Percentiles rank a stretch among this genome's conserved stretches.
Evolutionary conservation across 2,888 invertebrate genomes (phyloP).

Genomic region (Branchipolynoe longqiensis): DNA sequence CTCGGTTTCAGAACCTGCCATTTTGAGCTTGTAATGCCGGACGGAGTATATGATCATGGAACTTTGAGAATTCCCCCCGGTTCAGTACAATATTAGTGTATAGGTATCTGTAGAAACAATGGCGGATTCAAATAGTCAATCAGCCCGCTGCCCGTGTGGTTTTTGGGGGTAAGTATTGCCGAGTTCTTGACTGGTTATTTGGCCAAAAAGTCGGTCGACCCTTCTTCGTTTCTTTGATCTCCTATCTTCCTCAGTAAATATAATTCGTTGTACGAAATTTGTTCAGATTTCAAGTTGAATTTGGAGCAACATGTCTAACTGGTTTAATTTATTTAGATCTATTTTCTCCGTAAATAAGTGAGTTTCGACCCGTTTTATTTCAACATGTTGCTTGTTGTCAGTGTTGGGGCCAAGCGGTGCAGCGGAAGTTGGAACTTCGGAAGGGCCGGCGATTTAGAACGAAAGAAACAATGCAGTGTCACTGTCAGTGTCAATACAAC

Average conservation of each 20-base stretch:
- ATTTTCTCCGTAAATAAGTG: too few species aligned
- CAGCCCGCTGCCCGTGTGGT: constrained; percentile 69
- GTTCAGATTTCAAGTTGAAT: too few species aligned
- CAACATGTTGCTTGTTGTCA: too few species aligned
- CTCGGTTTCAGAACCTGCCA: constrained; percentile 61
- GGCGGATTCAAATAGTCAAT: constrained; percentile 69
- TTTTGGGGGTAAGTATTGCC: constrained; percentile 68
- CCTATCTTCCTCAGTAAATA: constrained; percentile 33
- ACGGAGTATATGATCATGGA: constrained; percentile 18
- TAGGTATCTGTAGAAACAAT: constrained; percentile 58
- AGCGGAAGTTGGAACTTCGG: too few species aligned
- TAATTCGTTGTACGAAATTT: too few species aligned
- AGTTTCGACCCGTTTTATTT: too few species aligned
- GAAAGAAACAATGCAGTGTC: too few species aligned
- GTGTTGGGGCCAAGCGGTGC: too few species aligned
- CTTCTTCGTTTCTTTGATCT: constrained; percentile 47
- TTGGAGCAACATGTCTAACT: too few species aligned
- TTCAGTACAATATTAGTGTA: constrained; percentile 30
- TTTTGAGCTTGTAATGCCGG: constrained; percentile 60
- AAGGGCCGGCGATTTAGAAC: too few species aligned
- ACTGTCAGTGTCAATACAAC: too few species aligned
- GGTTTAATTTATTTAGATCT: too few species aligned
- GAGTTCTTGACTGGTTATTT: constrained; percentile 31
- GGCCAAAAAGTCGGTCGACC: constrained; percentile 24
- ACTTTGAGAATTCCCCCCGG: constrained; percentile 52